Evolutionary conservation across 2,888 invertebrate species (phyloP).

Genomic region (Dexiosoma caninum): DNA sequence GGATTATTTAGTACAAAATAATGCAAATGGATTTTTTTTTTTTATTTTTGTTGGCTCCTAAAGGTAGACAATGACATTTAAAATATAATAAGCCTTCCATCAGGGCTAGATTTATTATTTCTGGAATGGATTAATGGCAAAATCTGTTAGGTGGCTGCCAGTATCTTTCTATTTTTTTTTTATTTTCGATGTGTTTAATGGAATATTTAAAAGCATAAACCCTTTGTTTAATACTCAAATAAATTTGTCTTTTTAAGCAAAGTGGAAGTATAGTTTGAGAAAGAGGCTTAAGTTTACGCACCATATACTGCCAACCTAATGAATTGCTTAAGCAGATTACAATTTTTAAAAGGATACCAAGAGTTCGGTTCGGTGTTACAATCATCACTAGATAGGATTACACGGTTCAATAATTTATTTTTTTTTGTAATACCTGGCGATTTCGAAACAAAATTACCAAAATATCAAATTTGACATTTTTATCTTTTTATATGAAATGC

Average conservation of each 20-base stretch:
- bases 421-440: too few species aligned
- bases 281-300: not conserved
- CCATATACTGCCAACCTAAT: too few species aligned
- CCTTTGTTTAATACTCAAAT: not conserved
- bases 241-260: not conserved
- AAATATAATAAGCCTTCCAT: not conserved
- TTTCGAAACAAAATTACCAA: too few species aligned
- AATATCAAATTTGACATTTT: too few species aligned
- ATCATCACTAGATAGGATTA: too few species aligned
- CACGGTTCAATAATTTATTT: too few species aligned
- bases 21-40: conserved; percentile 1
- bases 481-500: too few species aligned
- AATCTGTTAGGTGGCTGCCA: not conserved
- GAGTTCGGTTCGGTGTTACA: too few species aligned
- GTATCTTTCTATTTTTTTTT: too few species aligned
- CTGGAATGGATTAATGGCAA: not conserved
- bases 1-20: conserved; percentile 47
- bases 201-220: not conserved
- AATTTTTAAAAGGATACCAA: too few species aligned
- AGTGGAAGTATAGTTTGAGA: not conserved
- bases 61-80: conserved; percentile 24
- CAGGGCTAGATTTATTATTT: not conserved
- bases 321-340: too few species aligned
- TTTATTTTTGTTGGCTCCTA: not conserved
- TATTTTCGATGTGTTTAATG: not conserved